Conservation (phyloP, 2,888 invertebrate species). For the Bruchidius siliquastri region DNA sequence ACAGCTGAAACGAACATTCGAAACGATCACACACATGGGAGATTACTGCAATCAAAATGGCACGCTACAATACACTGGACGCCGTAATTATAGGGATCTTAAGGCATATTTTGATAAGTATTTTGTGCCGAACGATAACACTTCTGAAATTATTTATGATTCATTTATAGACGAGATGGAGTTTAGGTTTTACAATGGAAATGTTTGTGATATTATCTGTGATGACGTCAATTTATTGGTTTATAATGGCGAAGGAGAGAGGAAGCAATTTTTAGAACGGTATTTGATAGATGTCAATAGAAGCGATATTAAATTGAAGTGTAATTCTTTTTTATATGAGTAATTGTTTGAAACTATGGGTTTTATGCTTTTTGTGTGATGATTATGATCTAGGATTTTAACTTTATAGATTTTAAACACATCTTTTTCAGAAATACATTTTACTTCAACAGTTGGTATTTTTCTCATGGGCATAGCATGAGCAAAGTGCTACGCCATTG, state of each 20-base stretch:
- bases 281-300: constrained; percentile 20
- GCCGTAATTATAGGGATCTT: constrained; percentile 18
- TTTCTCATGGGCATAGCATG: too few relatives aligned
- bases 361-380: constrained; percentile 1
- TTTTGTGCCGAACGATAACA: constrained; percentile 23
- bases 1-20: constrained; percentile 46
- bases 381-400: constrained; percentile 19
- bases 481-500: too few relatives aligned
- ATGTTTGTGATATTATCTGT: constrained; percentile 20
- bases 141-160: constrained; percentile 28
- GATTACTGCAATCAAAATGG: constrained; percentile 18
- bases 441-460: too few relatives aligned
- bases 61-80: constrained; percentile 14
- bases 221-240: constrained; percentile 29
- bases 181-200: constrained; percentile 32
- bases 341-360: background rate
- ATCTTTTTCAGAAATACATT: too few relatives aligned
- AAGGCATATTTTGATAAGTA: constrained; percentile 35
- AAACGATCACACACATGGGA: constrained; percentile 22
- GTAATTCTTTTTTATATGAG: background rate
- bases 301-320: constrained; percentile 18
- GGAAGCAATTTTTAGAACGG: constrained; percentile 17
- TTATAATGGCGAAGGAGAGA: constrained; percentile 17
- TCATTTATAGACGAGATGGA: constrained; percentile 32
- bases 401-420: too few relatives aligned